phyloP scores from a whole-genome alignment of 2,888 invertebrate genomes.

The Apamea anceps region DNA sequence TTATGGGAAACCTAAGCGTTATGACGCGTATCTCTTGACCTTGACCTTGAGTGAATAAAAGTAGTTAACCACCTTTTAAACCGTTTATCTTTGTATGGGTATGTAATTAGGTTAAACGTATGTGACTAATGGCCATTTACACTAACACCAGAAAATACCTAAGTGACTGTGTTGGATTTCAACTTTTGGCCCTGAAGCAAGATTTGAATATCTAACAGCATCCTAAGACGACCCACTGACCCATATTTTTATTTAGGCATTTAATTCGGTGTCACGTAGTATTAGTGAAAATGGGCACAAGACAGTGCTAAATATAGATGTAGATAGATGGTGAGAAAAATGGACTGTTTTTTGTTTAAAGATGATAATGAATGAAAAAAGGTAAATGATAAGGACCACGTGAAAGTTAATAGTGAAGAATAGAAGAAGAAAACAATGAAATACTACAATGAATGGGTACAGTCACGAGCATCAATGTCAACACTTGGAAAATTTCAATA shows the following conservation, averaged over 20 bases:
- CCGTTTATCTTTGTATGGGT: background rate
- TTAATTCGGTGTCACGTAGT: no score
- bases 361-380: background rate
- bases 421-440: background rate
- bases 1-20: slow-evolving; percentile 25
- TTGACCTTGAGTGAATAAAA: slow-evolving; percentile 18
- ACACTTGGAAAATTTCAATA: no score
- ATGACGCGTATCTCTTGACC: slow-evolving; percentile 8
- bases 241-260: no score
- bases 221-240: no score
- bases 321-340: background rate
- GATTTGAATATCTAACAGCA: no score
- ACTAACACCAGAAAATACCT: background rate
- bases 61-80: background rate
- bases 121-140: background rate
- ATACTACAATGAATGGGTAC: background rate
- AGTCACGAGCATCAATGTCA: no score
- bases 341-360: background rate
- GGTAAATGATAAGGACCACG: background rate
- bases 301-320: no score
- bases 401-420: background rate
- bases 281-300: no score
- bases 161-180: background rate
- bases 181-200: background rate
- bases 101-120: background rate